phyloP scores from a whole-genome alignment of 2,113 vertebrate species.

The Semicossyphus pulcher region DNA sequence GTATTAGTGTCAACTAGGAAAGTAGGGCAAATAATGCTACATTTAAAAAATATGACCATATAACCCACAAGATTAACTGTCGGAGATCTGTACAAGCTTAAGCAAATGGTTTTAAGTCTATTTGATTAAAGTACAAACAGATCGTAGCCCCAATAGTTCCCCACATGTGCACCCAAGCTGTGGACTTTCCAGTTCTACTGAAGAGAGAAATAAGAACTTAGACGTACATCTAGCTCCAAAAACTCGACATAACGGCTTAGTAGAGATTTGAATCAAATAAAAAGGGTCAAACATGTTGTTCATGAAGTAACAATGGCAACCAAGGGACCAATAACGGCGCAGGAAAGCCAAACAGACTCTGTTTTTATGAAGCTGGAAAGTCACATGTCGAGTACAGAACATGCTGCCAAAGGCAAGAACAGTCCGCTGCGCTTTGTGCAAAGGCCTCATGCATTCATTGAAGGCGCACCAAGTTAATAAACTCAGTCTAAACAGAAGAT shows the following conservation, averaged over 20 bases:
- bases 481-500: background rate
- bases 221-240: background rate
- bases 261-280: background rate
- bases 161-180: conserved; percentile 14
- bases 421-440: too few species aligned
- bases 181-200: background rate
- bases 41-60: conserved; percentile 34
- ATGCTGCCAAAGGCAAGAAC: background rate
- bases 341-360: conserved; percentile 6
- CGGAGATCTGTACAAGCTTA: conserved; percentile 7
- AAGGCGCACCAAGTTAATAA: too few species aligned
- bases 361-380: conserved; percentile 12
- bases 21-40: conserved; percentile 44
- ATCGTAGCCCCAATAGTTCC: background rate
- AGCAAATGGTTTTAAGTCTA: conserved; percentile 26
- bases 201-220: background rate
- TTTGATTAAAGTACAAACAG: conserved; percentile 38
- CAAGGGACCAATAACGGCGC: too few species aligned
- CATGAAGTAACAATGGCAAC: background rate
- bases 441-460: too few species aligned
- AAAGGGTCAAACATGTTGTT: background rate
- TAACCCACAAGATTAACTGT: conserved; percentile 26
- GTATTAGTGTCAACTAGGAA: conserved; percentile 20
- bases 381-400: conserved; percentile 11
- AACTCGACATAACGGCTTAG: background rate